These are phyloP conservation scores for Mormyrus hasselquistii DNA, from an alignment of 2,797 vertebrate genomes.

Conservation along the genomic window DNA sequence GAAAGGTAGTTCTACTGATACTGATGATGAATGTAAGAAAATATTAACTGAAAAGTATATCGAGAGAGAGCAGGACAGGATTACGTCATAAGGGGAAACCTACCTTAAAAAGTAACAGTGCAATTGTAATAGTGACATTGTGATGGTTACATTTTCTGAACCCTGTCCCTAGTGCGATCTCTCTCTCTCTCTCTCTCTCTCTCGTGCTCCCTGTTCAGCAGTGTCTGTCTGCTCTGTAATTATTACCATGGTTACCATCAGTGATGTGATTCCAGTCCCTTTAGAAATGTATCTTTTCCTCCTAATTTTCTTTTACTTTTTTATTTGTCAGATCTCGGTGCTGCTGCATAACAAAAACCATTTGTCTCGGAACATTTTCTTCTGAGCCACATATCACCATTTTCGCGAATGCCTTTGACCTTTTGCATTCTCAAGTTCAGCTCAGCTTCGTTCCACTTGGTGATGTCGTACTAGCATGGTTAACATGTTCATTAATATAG, in stretches of 20 bases:
- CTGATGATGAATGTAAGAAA: background rate
- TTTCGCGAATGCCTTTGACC: background rate
- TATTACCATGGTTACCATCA: constrained; percentile 76
- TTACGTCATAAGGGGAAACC: background rate
- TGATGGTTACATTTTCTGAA: background rate
- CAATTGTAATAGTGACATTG: background rate
- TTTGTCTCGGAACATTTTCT: background rate
- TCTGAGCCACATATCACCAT: background rate
- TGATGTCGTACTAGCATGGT: background rate
- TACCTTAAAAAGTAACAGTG: background rate
- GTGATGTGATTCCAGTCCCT: constrained; percentile 63
- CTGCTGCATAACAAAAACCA: background rate
- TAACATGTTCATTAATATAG: background rate
- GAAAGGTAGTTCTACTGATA: background rate
- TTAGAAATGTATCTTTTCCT: constrained; percentile 56
- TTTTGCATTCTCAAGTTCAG: background rate
- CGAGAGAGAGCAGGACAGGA: background rate
- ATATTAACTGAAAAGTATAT: background rate
- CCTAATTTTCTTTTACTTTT: constrained; percentile 32
- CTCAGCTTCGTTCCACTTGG: background rate
- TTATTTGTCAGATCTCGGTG: constrained; percentile 23
- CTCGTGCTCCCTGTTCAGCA: constrained; percentile 42
- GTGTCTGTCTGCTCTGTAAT: constrained; percentile 66
- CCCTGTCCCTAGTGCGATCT: constrained; percentile 35
- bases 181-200: constrained; percentile 33